Evolutionary conservation across 2,113 vertebrate genomes (phyloP), one percentile per base, ranked within the genome.

Genomic region (Pogonocichla stellata): DNA sequence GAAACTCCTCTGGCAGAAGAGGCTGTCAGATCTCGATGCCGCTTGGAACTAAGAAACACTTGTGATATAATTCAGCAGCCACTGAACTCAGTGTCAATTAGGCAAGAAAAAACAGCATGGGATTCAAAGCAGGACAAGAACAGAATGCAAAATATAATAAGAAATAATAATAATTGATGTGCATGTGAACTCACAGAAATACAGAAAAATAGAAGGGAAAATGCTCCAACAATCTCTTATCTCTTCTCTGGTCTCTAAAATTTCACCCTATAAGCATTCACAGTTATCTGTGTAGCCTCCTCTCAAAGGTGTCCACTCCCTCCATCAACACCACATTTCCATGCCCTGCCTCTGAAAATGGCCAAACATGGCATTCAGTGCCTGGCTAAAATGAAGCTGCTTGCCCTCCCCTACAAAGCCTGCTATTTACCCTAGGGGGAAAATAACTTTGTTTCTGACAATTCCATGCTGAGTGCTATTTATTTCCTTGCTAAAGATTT

Each of bases 1-100:
- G 51, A 71, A 87, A 72, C n/a, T 91, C 56, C 57, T 93, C 67
- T 66, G 54, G 74, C 31, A 73, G 82, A 94, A 91, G 22, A 58
- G 40, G 51, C 43, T 90, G 62, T 90, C 67, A 89, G 74, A 38
- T 67, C 78, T 84, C 0, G 0, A 10, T 79, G 57, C 17, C 83
- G 13, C 69, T 87, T 78, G 45, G 75, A 69, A 81, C 47, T 43
- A 48, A 58, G 79, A 83, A 88, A 18, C 14, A 8, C 8, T 84
- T n/a, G 19, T 1, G 17, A 67, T 73, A n/a, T 8, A 71, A 77
- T 70, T 77, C 54, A 88, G 11, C 33, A 51, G 51, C 34, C 51
- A 31, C 8, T 31, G 86, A 90, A 36, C 19, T 66, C 31, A 6
- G 8, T 22, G 57, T 69, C 70, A 88, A 57, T 61, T 66, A 85